Evolutionary conservation across 2,888 invertebrate species (phyloP), one percentile per base, ranked within the genome.

Genomic region (Galerucella calmariensis): DNA sequence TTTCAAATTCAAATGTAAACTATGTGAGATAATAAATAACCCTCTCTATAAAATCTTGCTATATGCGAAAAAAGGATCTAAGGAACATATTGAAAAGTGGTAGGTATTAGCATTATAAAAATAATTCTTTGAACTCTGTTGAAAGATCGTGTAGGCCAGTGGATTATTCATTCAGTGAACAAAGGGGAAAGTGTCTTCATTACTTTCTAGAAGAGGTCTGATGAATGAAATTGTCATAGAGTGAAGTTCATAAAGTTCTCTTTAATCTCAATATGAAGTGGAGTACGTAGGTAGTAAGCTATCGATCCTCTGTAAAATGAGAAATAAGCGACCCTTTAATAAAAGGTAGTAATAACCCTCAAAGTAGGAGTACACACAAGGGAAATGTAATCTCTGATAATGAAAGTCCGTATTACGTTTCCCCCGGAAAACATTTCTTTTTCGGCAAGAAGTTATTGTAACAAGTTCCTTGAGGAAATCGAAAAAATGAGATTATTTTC

Each of bases 331-430:
- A 69, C 70, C 74, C 67, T 73, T 69, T 73, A 71, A 67, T 65
- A 72, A 63, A 77, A 71, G 74, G 72, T 69, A 72, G 72, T 76
- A 78, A 76, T 78, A 76, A 78, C 73, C 75, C 67, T 72, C 74
- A 73, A 73, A 73, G 63, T 53, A 62, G 70, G 75, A 67, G 75
- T 69, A 73, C 74, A 74, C 75, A 73, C 75, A 73, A 69, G 73
- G 78, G 73, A 75, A 67, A 75, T 69, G 76, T 76, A 76, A 76
- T 75, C 78, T 76, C 78, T 75, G 75, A 76, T 78, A 78, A 78
- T 76, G 76, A 76, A 75, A 76, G 73, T 70, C 66, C 65, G 75
- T 61, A 76, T 78, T 72, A 76, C 71, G 67, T 71, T 73, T 71
- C 72, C 46, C 68, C 67, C 27, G 66, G 75, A 78, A 78, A 78